Conservation (phyloP, 2,888 invertebrate species). For the Cremastinae sp. region DNA sequence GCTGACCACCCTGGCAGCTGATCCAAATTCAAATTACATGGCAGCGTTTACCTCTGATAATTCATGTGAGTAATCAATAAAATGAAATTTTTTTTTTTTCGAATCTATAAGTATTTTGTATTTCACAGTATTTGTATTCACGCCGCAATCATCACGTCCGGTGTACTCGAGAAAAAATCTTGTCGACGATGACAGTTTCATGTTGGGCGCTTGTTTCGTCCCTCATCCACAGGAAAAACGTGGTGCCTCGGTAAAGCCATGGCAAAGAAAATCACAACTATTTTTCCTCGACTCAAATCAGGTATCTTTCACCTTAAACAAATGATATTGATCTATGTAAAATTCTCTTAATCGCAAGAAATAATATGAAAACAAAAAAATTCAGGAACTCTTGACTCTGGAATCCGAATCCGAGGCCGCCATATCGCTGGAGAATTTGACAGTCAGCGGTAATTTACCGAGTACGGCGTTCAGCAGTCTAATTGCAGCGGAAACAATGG, state of each 20-base stretch:
- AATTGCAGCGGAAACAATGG: constrained; percentile 76
- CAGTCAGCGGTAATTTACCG: constrained; percentile 74
- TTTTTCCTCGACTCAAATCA: constrained; percentile 84
- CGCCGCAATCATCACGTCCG: constrained; percentile 82
- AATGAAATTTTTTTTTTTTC: too few species aligned
- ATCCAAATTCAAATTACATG: constrained; percentile 85
- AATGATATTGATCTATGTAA: too few species aligned
- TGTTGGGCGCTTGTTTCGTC: constrained; percentile 82
- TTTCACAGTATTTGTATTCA: constrained; percentile 85
- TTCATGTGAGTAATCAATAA: constrained; percentile 82
- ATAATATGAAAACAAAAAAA: constrained; percentile 9
- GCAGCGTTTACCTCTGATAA: constrained; percentile 85
- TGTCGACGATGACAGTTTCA: constrained; percentile 78
- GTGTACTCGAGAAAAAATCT: constrained; percentile 81
- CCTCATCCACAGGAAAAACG: constrained; percentile 81
- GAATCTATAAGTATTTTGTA: too few species aligned
- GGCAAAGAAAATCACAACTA: constrained; percentile 84
- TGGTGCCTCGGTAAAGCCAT: constrained; percentile 73
- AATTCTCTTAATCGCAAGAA: background rate
- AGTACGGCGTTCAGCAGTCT: constrained; percentile 81
- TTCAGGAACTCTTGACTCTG: constrained; percentile 81
- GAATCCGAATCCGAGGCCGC: constrained; percentile 79
- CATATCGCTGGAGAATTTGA: constrained; percentile 76
- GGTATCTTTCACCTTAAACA: constrained; percentile 80
- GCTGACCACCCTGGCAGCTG: constrained; percentile 81